A percentile compares a stretch with the other conserved stretches of the same genome.
These are phyloP conservation scores for Coremacera marginata DNA, from an alignment of 2,888 invertebrate species.

Conservation along the genomic window DNA sequence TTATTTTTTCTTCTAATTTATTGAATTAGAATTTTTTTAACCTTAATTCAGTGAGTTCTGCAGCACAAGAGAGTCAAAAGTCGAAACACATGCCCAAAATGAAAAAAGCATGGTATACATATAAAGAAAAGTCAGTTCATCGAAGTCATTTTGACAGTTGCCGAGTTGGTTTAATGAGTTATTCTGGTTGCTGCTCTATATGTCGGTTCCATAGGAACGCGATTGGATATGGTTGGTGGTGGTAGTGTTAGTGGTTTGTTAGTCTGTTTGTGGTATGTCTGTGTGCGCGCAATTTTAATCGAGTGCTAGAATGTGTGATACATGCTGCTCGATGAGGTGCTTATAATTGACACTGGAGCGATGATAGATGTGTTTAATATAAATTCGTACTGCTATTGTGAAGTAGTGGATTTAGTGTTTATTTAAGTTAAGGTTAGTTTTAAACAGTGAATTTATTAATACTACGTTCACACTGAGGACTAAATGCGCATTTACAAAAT, in stretches of 20 bases:
- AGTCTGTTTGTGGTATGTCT: constrained; percentile 3
- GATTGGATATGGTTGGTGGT: background rate
- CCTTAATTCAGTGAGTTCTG: constrained; percentile 63
- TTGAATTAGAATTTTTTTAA: constrained; percentile 51
- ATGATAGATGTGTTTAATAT: background rate
- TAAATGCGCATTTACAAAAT: too few species aligned
- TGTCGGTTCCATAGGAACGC: constrained; percentile 3
- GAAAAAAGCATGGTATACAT: constrained; percentile 61
- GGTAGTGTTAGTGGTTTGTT: background rate
- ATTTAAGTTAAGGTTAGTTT: too few species aligned
- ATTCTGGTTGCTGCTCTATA: background rate
- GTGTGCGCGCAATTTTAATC: constrained; percentile 8
- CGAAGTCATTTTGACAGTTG: constrained; percentile 36
- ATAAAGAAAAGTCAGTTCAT: constrained; percentile 50
- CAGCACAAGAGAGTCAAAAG: constrained; percentile 50
- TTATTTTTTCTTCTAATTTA: constrained; percentile 42
- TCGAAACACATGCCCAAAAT: constrained; percentile 55
- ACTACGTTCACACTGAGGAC: too few species aligned
- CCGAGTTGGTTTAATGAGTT: constrained; percentile 39
- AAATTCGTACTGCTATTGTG: too few species aligned
- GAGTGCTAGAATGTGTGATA: background rate
- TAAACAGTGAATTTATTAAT: too few species aligned
- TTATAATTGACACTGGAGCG: background rate
- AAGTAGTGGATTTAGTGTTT: too few species aligned
- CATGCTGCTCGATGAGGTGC: background rate